Evolutionary conservation across 2,888 invertebrate genomes (phyloP).

Genomic region (Malthinus seriepunctatus): DNA sequence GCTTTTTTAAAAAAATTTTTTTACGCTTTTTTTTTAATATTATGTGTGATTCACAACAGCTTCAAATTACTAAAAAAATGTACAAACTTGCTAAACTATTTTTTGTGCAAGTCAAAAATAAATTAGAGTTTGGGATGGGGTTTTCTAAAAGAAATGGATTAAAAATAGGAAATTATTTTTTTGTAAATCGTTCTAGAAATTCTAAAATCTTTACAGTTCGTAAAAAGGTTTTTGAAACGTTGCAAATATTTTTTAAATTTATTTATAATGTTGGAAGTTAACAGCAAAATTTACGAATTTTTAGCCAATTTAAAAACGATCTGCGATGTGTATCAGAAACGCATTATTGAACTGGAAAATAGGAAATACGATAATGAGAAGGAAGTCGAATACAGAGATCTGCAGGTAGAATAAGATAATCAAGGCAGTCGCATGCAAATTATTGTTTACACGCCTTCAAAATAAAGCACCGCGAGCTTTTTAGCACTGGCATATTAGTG

Average conservation of each 20-base stretch:
- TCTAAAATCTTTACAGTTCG: background rate
- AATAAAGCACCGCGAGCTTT: constrained; percentile 26
- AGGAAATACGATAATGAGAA: constrained; percentile 98
- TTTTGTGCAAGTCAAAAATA: background rate
- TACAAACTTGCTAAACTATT: constrained; percentile 3
- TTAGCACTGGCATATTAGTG: constrained; percentile 38
- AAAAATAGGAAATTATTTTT: background rate
- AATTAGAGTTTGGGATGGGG: too few relatives aligned
- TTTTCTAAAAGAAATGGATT: background rate
- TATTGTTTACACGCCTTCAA: constrained; percentile 33
- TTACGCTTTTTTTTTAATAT: constrained; percentile 1
- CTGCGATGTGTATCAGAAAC: constrained; percentile 74
- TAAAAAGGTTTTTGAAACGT: background rate
- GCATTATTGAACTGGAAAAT: constrained; percentile 81
- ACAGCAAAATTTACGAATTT: constrained; percentile 13
- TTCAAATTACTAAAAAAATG: constrained; percentile 2
- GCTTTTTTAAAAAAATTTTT: constrained; percentile 5
- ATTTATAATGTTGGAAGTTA: background rate
- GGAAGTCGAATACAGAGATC: constrained; percentile 93
- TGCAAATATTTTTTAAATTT: background rate
- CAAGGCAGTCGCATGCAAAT: constrained; percentile 37
- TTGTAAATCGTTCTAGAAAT: background rate
- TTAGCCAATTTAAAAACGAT: constrained; percentile 51
- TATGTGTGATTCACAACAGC: background rate
- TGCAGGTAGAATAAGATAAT: constrained; percentile 73